Base-by-base conservation (phyloP, 1,140 invertebrate species). In the Caenorhabditis remanei region DNA sequence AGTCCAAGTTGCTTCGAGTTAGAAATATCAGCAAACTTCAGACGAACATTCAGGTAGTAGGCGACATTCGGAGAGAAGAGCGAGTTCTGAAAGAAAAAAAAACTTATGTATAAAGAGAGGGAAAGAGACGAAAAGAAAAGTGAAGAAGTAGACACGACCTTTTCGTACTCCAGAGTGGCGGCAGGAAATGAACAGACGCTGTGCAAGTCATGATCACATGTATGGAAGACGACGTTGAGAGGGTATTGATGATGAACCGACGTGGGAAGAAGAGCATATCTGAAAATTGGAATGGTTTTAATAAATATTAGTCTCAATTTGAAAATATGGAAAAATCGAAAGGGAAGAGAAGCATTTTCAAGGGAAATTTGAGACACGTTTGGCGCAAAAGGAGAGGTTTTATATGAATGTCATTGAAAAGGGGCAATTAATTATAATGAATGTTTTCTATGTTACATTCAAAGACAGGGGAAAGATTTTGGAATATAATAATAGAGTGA, bases 131-230 rank as follows among this genome's bases (percentile, higher is more conserved):
- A 11, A 46, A 84, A 43, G 53, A 58, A 61, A 84, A 8, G 83
- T 43, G 46, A 14, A n/a, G 41, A 19, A n/a, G 14, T 53, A 11
- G n/a, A 8, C 19, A n/a, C 50, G 19, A 87, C 86, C 71, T 87
- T 58, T 63, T 83, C 50, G 61, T 79, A 71, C 24, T 87, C 75
- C 21, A 87, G 53, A 58, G 67, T 56, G 14, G 86, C 86, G 16
- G 86, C 14, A 6, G 86, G 86, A 84, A 87, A 87, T 21, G 86
- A 87, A 48, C 86, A 87, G 53, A 87, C 71, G 50, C 86, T 71
- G 75, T 87, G 86, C 48, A 87, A 56, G 53, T 87, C 65, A 40
- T 87, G 48, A 50, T 61, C 55, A 43, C 86, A 87, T 21, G 86
- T 71, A 9, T 40, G 58, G 21, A 87, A 87, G 19, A 87, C 79